phyloP scores from a whole-genome alignment of 1,140 invertebrate genomes.

The Drosophila sucinea region DNA sequence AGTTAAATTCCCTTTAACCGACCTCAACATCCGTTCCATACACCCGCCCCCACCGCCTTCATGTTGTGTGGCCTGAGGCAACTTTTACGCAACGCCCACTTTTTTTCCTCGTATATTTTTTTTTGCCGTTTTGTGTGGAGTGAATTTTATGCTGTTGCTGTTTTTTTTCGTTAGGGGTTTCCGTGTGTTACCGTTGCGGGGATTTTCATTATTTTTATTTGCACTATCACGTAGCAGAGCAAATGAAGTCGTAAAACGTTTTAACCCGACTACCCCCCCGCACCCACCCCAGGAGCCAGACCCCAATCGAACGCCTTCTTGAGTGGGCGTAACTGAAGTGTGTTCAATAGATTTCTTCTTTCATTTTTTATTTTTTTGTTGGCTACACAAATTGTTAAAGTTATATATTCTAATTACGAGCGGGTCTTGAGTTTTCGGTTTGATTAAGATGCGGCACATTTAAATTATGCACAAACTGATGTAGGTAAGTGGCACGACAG shows the following conservation, averaged over 20 bases:
- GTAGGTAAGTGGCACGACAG: slow-evolving; percentile 2
- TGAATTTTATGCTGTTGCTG: slow-evolving; percentile 68
- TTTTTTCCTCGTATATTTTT: neutral
- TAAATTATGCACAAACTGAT: slow-evolving; percentile 50
- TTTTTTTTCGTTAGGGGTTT: slow-evolving; percentile 22
- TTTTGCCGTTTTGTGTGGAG: slow-evolving; percentile 8
- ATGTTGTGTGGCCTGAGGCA: neutral
- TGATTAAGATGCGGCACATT: slow-evolving; percentile 52
- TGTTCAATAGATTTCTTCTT: slow-evolving; percentile 17
- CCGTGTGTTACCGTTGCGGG: slow-evolving; percentile 29
- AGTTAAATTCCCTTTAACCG: slow-evolving; percentile 79
- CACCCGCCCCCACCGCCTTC: neutral
- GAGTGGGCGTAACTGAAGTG: slow-evolving; percentile 12
- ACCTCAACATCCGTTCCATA: slow-evolving; percentile 66
- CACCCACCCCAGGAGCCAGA: neutral
- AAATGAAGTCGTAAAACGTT: slow-evolving; percentile 77
- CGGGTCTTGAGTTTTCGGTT: slow-evolving; percentile 26
- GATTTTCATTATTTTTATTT: slow-evolving; percentile 71
- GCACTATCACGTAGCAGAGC: slow-evolving; percentile 72
- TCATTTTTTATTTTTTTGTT: neutral
- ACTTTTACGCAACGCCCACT: slow-evolving; percentile 52
- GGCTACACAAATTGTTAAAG: slow-evolving; percentile 53
- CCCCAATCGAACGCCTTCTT: neutral
- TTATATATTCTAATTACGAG: slow-evolving; percentile 59
- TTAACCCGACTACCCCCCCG: slow-evolving; percentile 14